phyloP scores from a whole-genome alignment of 2,113 vertebrate species.

The Ariopsis seemanni region DNA sequence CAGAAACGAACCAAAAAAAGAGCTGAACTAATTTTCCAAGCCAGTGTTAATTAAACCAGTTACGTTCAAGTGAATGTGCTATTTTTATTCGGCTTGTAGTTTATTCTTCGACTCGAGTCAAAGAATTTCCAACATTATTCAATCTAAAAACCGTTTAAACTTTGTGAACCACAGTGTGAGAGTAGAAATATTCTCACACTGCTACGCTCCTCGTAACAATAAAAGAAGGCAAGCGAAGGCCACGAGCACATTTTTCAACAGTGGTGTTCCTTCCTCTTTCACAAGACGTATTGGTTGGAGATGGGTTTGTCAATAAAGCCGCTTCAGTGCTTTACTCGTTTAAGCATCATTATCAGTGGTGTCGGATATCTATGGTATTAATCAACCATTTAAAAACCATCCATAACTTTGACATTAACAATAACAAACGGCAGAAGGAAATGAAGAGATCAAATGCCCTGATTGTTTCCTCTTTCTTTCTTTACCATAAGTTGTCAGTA shows the following conservation, averaged over 20 bases:
- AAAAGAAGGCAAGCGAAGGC: constrained; percentile 8
- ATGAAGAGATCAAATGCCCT: not conserved
- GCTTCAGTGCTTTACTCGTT: not conserved
- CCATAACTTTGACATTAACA: not conserved
- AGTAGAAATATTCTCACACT: constrained; percentile 40
- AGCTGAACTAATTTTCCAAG: constrained; percentile 30
- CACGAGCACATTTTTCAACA: not conserved
- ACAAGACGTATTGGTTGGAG: not conserved
- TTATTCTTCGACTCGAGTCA: constrained; percentile 54
- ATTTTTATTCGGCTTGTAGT: too few relatives aligned
- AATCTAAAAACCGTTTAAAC: constrained; percentile 52
- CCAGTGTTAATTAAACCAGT: too few relatives aligned
- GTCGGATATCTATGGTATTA: not conserved
- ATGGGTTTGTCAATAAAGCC: constrained; percentile 16
- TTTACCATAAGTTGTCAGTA: not conserved
- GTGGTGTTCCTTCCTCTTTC: not conserved
- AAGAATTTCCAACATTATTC: constrained; percentile 58
- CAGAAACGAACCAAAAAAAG: not conserved
- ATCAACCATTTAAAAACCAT: not conserved
- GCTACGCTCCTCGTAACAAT: constrained; percentile 57
- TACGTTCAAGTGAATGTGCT: too few relatives aligned
- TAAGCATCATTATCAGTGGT: constrained; percentile 6
- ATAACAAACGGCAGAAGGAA: not conserved
- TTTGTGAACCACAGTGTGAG: constrained; percentile 45
- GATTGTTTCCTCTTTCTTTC: not conserved